Evolutionary conservation across 2,888 invertebrate genomes (phyloP).

Genomic region (Epistrophe eligans): DNA sequence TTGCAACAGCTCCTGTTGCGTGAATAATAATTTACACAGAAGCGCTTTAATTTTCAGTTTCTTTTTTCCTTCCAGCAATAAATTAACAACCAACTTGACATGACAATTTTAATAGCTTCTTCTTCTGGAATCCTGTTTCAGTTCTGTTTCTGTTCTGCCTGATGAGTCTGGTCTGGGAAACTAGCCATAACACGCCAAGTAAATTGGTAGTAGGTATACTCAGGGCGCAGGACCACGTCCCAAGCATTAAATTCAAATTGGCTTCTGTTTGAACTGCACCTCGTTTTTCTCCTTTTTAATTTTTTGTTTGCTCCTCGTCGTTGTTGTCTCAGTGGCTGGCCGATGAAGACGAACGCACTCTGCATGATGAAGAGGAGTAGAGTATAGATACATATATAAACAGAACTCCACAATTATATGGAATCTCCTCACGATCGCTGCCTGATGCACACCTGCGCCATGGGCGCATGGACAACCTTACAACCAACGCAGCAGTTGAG

Average conservation of each 20-base stretch:
- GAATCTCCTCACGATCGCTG: slow-evolving; percentile 65
- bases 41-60: slow-evolving; percentile 44
- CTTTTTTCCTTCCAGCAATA: slow-evolving; percentile 40
- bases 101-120: slow-evolving; percentile 61
- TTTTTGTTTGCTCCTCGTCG: background rate
- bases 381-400: background rate
- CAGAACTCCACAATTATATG: slow-evolving; percentile 58
- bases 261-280: slow-evolving; percentile 61
- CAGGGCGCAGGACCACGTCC: slow-evolving; percentile 50
- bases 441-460: slow-evolving; percentile 63
- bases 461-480: slow-evolving; percentile 18
- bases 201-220: slow-evolving; percentile 56
- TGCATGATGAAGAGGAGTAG: slow-evolving; percentile 23
- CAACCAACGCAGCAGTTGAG: slow-evolving; percentile 30
- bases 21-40: slow-evolving; percentile 60
- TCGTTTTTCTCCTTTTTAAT: background rate
- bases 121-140: slow-evolving; percentile 63
- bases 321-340: background rate
- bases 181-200: slow-evolving; percentile 47
- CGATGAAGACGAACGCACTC: slow-evolving; percentile 19
- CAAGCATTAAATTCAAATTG: slow-evolving; percentile 71
- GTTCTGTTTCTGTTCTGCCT: slow-evolving; percentile 42
- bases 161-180: slow-evolving; percentile 58
- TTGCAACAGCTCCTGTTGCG: slow-evolving; percentile 40
- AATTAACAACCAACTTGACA: slow-evolving; percentile 71